Evolutionary conservation across 2,113 vertebrate species (phyloP).

Genomic region (Lanius collurio): DNA sequence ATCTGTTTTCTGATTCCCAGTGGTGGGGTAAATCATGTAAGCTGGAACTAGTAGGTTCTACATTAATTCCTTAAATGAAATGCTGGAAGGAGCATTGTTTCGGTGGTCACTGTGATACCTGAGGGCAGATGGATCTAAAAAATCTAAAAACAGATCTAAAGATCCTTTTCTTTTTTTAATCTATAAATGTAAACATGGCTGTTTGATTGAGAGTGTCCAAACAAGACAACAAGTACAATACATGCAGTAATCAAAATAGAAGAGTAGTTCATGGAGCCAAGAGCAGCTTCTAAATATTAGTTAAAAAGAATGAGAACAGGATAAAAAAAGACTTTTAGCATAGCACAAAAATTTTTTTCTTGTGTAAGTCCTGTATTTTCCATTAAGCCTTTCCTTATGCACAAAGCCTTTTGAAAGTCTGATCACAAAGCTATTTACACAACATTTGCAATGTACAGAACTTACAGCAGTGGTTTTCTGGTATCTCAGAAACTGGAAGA

Average conservation of each 20-base stretch:
- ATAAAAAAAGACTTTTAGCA: neutral
- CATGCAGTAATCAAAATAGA: neutral
- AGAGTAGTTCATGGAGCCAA: neutral
- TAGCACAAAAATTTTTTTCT: neutral
- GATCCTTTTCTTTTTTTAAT: neutral
- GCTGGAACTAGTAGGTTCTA: neutral
- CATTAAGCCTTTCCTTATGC: neutral
- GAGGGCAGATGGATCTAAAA: neutral
- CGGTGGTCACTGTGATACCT: neutral
- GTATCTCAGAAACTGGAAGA: neutral
- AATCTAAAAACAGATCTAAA: neutral
- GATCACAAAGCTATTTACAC: neutral
- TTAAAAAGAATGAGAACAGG: neutral
- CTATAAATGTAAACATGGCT: neutral
- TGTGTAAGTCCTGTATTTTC: fast-evolving
- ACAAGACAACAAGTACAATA: neutral
- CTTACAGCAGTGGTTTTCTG: neutral
- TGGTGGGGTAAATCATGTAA: neutral
- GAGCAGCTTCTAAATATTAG: neutral
- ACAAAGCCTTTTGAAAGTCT: neutral
- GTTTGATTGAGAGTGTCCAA: neutral
- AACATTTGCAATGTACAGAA: neutral
- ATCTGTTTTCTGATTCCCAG: neutral
- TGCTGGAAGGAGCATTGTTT: neutral
- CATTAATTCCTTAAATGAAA: neutral